phyloP scores from a whole-genome alignment of 1,140 invertebrate species.

The Pachypsylla venusta region DNA sequence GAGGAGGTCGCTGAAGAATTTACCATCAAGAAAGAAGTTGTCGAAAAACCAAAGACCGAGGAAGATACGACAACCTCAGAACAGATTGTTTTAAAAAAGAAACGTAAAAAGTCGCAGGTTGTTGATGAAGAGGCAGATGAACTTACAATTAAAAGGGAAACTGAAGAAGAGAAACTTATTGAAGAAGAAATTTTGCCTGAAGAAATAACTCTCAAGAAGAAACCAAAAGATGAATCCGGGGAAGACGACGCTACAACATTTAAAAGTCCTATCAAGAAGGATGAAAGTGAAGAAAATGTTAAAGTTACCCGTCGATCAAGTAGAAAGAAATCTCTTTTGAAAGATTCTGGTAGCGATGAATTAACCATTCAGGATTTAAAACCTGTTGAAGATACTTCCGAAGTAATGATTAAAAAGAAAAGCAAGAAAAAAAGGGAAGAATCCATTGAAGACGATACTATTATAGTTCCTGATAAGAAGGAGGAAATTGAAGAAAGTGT shows the following conservation, averaged over 20 bases:
- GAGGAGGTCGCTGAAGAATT: slow-evolving; percentile 35
- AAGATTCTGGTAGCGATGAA: too few relatives aligned
- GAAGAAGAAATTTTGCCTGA: slow-evolving; percentile 19
- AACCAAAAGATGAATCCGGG: slow-evolving; percentile 24
- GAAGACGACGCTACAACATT: slow-evolving; percentile 32
- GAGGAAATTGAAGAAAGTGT: slow-evolving; percentile 20
- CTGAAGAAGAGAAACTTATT: slow-evolving; percentile 21
- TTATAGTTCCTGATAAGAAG: slow-evolving; percentile 16
- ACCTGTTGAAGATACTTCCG: slow-evolving; percentile 9
- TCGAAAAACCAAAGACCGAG: slow-evolving; percentile 19
- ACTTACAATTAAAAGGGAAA: slow-evolving; percentile 32
- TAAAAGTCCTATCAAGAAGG: too few relatives aligned
- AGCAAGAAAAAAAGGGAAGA: slow-evolving; percentile 10
- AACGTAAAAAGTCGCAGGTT: slow-evolving; percentile 26
- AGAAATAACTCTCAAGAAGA: slow-evolving; percentile 14
- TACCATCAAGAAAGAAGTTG: slow-evolving; percentile 31
- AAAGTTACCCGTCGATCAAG: too few relatives aligned
- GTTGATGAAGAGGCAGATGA: slow-evolving; percentile 34
- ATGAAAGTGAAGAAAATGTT: too few relatives aligned
- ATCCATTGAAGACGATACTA: too few relatives aligned
- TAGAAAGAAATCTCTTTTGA: too few relatives aligned
- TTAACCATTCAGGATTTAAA: slow-evolving; percentile 5
- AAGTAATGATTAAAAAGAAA: too few relatives aligned
- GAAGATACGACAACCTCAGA: slow-evolving; percentile 12
- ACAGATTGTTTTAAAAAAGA: slow-evolving; percentile 30